Evolutionary conservation across 92 coral and sea anemone species (phyloP), one percentile per base, ranked within the genome.

Genomic region (Epizoanthus ramosus): DNA sequence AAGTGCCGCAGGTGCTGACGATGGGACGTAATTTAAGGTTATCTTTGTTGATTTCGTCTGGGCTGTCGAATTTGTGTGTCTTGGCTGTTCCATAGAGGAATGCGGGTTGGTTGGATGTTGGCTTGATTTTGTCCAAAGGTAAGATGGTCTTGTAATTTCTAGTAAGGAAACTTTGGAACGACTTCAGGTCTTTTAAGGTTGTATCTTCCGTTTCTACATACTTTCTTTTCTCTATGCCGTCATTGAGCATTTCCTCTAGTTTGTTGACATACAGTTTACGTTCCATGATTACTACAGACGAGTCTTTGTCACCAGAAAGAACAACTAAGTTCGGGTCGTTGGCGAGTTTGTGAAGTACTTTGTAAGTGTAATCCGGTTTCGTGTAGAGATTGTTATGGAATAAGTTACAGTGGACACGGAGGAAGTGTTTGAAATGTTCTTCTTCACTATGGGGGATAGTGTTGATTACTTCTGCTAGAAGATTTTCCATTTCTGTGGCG

Each of bases 231-330:
- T 37, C 53, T 25, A 87, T 81, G 53, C 71, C 83, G 24, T 87
- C 87, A 58, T 73, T 50, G 83, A 84, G 67, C 88, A 84, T 24
- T 28, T 41, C 43, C 54, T 74, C 76, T 5, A 84, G 87, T 37
- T 64, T 84, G 3, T 57, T 64, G 64, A 74, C 75, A 53, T 73
- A 84, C 33, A 25, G 61, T 16, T 47, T 41, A 33, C 75, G 75
- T 63, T 54, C 71, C 60, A 63, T 73, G 6, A 86, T 86, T 84
- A 86, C 82, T 22, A 86, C 89, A 23, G 82, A 71, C 56, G 89
- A 86, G 68, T 86, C 89, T 86, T 85, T 65, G 66, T 86, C 68
- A 41, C 89, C 85, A 47, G 81, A 59, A 63, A 80, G 85, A 19
- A 68, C 74, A 17, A 64, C 74, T 19, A 79, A 18, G 59, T 69